These are phyloP conservation scores for Bombyx huttoni DNA, from an alignment of 2,888 invertebrate species.

Conservation along the genomic window DNA sequence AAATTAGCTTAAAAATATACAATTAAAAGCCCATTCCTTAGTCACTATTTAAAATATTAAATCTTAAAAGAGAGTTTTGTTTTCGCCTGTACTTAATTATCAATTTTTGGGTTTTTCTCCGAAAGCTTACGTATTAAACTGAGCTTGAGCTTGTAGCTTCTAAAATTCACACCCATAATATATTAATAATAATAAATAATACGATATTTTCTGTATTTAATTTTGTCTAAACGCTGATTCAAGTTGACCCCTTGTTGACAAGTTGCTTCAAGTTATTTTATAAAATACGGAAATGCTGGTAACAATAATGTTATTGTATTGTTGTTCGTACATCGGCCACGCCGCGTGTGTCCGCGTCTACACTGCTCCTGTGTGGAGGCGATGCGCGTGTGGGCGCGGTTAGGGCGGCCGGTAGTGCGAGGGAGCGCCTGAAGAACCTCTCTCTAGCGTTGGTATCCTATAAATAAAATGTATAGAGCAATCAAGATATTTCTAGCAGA, in stretches of 20 bases:
- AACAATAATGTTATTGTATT: neutral
- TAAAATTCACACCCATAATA: neutral
- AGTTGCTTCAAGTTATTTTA: too few species aligned
- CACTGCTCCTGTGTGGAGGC: neutral
- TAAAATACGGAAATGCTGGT: too few species aligned
- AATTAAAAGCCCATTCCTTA: neutral
- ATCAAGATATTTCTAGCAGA: neutral
- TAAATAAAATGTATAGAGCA: constrained; percentile 9
- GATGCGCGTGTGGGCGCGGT: neutral
- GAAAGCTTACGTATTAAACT: neutral
- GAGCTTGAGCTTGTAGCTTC: neutral
- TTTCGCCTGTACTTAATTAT: neutral
- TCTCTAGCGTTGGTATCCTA: constrained; percentile 59
- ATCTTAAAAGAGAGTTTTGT: neutral
- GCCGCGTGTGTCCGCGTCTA: too few species aligned
- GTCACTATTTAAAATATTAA: neutral
- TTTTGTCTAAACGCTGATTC: too few species aligned
- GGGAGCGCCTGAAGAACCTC: constrained; percentile 11
- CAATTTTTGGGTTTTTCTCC: neutral
- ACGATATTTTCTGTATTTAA: too few species aligned
- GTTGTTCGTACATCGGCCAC: too few species aligned
- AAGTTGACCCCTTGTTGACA: too few species aligned
- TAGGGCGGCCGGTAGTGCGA: constrained; percentile 33
- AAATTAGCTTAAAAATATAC: neutral
- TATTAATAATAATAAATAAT: too few species aligned